Conservation (phyloP, 2,113 vertebrate genomes). For the Spheniscus mendiculus region DNA sequence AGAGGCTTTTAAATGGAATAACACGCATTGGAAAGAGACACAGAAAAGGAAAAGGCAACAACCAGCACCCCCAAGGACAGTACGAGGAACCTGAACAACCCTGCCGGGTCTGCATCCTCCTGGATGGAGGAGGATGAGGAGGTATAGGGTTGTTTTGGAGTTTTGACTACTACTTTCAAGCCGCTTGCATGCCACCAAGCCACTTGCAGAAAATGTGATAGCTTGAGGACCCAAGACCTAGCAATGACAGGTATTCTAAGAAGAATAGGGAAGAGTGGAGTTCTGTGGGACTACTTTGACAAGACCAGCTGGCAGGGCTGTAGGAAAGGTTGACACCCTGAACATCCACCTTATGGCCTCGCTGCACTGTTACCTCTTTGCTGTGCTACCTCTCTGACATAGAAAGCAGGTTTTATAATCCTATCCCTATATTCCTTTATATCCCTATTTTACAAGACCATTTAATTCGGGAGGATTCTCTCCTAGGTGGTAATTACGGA, state of each 20-base stretch:
- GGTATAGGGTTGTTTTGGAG: accelerated
- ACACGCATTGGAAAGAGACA: neutral
- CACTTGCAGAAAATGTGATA: neutral
- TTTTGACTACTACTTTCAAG: neutral
- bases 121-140: neutral
- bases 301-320: neutral
- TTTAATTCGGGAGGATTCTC: neutral
- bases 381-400: neutral
- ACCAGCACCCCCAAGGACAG: neutral
- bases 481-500: accelerated
- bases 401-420: neutral
- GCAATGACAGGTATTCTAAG: neutral
- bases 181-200: neutral
- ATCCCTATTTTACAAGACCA: neutral
- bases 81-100: neutral
- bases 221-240: neutral
- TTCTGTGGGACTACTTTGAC: neutral
- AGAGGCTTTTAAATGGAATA: neutral
- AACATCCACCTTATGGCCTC: neutral
- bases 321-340: neutral
- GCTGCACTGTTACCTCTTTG: neutral
- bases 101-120: neutral
- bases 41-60: neutral
- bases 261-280: neutral
- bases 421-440: neutral